A percentile compares a stretch with the other conserved stretches of the same genome.
Conservation (phyloP, 2,113 vertebrate genomes). For the Gymnorhina tibicen region DNA sequence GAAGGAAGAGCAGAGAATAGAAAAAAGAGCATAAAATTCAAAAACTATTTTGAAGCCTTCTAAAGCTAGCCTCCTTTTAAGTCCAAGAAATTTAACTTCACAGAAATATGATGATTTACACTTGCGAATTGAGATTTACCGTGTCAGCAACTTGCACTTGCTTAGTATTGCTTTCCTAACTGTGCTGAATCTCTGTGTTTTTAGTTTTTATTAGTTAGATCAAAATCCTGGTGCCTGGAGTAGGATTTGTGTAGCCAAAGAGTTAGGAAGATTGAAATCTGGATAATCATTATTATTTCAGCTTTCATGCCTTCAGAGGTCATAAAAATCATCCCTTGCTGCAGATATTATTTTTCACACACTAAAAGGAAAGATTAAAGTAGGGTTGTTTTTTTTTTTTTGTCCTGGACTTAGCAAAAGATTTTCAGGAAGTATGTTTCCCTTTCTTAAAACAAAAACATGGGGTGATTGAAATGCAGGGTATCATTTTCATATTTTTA, state of each 20-base stretch:
- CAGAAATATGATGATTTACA: not conserved
- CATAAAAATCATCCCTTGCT: constrained; percentile 1
- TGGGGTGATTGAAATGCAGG: not conserved
- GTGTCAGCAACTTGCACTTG: not conserved
- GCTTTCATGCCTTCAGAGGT: constrained; percentile 7
- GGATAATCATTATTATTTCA: constrained; percentile 34
- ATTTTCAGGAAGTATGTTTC: constrained; percentile 50
- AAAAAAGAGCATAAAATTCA: not conserved
- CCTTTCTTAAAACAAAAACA: constrained; percentile 39
- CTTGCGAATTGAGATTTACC: not conserved
- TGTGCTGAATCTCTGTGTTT: not conserved
- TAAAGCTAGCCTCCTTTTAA: not conserved
- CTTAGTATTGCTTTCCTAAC: not conserved
- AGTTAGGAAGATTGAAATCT: not conserved
- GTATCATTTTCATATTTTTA: constrained; percentile 43
- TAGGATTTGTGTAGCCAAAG: not conserved
- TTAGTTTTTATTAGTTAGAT: not conserved
- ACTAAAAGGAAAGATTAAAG: not conserved
- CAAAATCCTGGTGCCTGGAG: not conserved
- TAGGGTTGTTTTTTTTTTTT: not conserved
- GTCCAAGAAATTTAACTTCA: not conserved
- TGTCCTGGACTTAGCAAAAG: not conserved
- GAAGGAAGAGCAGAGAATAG: not conserved
- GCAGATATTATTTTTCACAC: constrained; percentile 37
- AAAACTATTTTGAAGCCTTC: not conserved